Evolutionary conservation across 2,797 vertebrate species (phyloP).

Genomic region (Euthynnus affinis): DNA sequence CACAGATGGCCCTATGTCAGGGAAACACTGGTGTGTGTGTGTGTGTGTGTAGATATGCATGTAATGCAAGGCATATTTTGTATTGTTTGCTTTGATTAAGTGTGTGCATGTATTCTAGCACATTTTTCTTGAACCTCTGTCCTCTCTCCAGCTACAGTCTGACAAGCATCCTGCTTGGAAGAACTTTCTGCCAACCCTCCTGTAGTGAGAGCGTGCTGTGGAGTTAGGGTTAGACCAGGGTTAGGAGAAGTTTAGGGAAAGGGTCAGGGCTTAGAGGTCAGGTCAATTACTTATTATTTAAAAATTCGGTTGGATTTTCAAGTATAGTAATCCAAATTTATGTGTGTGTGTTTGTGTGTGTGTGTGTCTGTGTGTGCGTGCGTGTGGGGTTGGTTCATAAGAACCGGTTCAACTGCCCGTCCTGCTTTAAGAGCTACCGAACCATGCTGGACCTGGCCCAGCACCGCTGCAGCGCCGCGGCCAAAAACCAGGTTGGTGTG

Average conservation of each 20-base stretch:
- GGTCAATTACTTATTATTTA: conserved; percentile 4
- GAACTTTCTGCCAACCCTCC: neutral
- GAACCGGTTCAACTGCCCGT: conserved; percentile 85
- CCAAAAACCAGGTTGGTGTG: conserved; percentile 86
- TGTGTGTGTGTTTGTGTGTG: conserved; percentile 61
- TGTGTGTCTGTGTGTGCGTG: conserved; percentile 36
- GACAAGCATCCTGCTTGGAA: conserved; percentile 2
- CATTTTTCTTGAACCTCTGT: conserved; percentile 28
- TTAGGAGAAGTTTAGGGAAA: conserved; percentile 71
- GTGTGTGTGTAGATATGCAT: conserved; percentile 28
- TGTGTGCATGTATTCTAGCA: conserved; percentile 30
- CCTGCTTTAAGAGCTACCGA: conserved; percentile 86
- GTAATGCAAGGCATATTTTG: neutral
- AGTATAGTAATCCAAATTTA: conserved; percentile 76
- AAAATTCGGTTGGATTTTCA: conserved; percentile 51
- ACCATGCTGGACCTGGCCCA: conserved; percentile 86
- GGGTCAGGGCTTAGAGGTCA: conserved; percentile 50
- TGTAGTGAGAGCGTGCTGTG: conserved; percentile 18
- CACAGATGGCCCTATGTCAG: neutral
- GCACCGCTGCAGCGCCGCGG: conserved; percentile 84
- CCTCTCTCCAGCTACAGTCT: conserved; percentile 34
- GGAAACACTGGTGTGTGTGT: neutral
- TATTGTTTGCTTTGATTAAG: neutral
- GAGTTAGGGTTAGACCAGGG: conserved; percentile 62
- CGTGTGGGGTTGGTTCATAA: conserved; percentile 76